Evolutionary conservation across 2,113 vertebrate genomes (phyloP), one percentile per base, ranked within the genome.

Genomic region (Dicrurus megarhynchus): DNA sequence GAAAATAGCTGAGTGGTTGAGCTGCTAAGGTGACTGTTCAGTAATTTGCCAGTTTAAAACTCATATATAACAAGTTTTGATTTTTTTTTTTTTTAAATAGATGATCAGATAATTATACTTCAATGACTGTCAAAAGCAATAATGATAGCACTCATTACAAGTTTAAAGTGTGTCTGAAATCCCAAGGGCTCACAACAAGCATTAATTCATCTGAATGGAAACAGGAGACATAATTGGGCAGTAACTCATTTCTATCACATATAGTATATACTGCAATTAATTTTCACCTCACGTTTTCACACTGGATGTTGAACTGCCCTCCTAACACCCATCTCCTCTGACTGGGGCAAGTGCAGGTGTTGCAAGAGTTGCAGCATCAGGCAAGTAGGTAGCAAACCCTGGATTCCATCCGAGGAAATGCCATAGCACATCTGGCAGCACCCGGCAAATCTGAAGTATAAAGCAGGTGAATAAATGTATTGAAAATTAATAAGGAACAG

Each of bases 131-230:
- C 96, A 95, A 87, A 97, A 95, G 96, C 92, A 97, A 97, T 97
- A 97, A 96, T 91, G 91, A 96, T 96, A 97, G 97, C 85, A 88
- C 87, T 96, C 93, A 96, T 97, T 97, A 96, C 94, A 97, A 97
- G 86, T 95, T 96, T 93, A 97, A 97, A 96, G 90, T 85, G 77
- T 94, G 89, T 79, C 94, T 96, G 75, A 77, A 94, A 94, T 97
- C 96, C 94, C 93, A 93, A 68, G 84, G 93, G 92, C 90, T 96
- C 88, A 84, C 93, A 89, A 91, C 84, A 93, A 87, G 89, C 69
- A 32, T 94, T 97, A 95, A 96, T 97, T 96, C 93, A 95, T 95
- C 84, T 89, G 95, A 97, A 95, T 86, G 84, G 95, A 95, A 97
- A 90, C 79, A 65, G 82, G 70, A 93, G 93, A 79, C 90, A 24